These are phyloP conservation scores for Eurosta solidaginis DNA, from an alignment of 1,140 invertebrate species.

Conservation along the genomic window DNA sequence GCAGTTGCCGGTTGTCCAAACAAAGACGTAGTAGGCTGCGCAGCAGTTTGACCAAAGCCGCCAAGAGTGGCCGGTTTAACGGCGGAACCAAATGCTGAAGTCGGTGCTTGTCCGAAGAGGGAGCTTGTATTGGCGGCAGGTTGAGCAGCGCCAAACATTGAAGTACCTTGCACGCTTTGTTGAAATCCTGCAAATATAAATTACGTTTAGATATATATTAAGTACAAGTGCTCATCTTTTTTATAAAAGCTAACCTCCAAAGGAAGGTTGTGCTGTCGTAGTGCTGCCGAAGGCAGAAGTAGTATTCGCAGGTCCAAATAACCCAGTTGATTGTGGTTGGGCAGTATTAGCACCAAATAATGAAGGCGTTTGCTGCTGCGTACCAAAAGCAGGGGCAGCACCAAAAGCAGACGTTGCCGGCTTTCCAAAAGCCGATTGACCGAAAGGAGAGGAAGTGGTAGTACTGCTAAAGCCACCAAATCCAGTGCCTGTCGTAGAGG, in stretches of 20 bases:
- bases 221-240: not conserved
- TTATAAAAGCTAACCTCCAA: conserved; percentile 57
- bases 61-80: conserved; percentile 64
- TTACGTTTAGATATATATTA: not conserved
- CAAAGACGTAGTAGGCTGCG: conserved; percentile 61
- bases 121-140: conserved; percentile 41
- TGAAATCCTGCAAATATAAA: conserved; percentile 41
- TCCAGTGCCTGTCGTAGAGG: conserved; percentile 38
- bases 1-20: conserved; percentile 64
- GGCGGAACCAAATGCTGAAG: conserved; percentile 68
- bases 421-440: conserved; percentile 55
- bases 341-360: conserved; percentile 60
- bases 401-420: conserved; percentile 57
- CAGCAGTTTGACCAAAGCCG: conserved; percentile 61
- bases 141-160: conserved; percentile 50
- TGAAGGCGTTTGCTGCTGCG: conserved; percentile 49
- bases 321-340: conserved; percentile 55
- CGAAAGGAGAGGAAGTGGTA: conserved; percentile 48
- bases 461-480: conserved; percentile 51
- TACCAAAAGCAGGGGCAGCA: conserved; percentile 51
- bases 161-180: conserved; percentile 49
- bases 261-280: conserved; percentile 60
- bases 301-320: conserved; percentile 60
- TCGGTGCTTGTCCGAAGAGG: conserved; percentile 63
- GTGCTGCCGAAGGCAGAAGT: conserved; percentile 62